These are phyloP conservation scores for Charaxes varanes DNA, from an alignment of 1,140 invertebrate species.

Conservation along the genomic window DNA sequence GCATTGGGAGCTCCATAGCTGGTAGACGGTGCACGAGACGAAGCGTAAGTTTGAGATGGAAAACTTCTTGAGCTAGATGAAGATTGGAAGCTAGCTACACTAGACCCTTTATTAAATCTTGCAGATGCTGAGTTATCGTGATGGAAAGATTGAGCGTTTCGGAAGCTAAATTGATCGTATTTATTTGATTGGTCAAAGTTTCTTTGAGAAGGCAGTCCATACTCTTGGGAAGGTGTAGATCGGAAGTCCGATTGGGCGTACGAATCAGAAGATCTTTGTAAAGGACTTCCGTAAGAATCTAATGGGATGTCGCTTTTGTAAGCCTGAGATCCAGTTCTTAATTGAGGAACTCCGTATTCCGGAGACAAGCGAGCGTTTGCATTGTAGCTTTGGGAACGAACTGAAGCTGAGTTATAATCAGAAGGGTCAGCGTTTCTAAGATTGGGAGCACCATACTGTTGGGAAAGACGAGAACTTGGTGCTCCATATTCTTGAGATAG, in stretches of 20 bases:
- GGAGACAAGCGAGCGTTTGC: slow-evolving; percentile 17
- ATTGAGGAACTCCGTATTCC: slow-evolving; percentile 23
- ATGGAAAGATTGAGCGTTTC: slow-evolving; percentile 21
- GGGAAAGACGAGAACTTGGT: slow-evolving; percentile 15
- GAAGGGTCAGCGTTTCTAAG: slow-evolving; percentile 21
- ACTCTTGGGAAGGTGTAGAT: slow-evolving; percentile 33
- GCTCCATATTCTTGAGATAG: slow-evolving; percentile 14
- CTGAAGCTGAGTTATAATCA: slow-evolving; percentile 24
- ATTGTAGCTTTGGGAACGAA: slow-evolving; percentile 17
- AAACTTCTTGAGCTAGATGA: slow-evolving; percentile 15
- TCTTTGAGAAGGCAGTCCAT: slow-evolving; percentile 32
- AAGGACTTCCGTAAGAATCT: slow-evolving; percentile 33
- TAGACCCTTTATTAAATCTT: slow-evolving; percentile 20
- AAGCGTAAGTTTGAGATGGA: slow-evolving; percentile 23
- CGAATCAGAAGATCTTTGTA: slow-evolving; percentile 21
- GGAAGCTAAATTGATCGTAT: slow-evolving; percentile 27
- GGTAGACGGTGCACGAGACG: slow-evolving; percentile 26
- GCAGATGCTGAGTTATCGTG: slow-evolving; percentile 30
- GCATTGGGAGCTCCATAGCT: slow-evolving; percentile 34
- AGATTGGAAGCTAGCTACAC: slow-evolving; percentile 11
- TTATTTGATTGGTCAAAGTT: slow-evolving; percentile 32
- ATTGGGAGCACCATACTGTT: slow-evolving; percentile 29
- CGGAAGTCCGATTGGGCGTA: slow-evolving; percentile 25
- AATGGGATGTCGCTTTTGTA: slow-evolving; percentile 14
- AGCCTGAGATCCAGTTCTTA: slow-evolving; percentile 3